Percentiles rank a stretch among this genome's conserved stretches.
Conservation (phyloP, 1,140 invertebrate species). For the Amphibalanus amphitrite region DNA sequence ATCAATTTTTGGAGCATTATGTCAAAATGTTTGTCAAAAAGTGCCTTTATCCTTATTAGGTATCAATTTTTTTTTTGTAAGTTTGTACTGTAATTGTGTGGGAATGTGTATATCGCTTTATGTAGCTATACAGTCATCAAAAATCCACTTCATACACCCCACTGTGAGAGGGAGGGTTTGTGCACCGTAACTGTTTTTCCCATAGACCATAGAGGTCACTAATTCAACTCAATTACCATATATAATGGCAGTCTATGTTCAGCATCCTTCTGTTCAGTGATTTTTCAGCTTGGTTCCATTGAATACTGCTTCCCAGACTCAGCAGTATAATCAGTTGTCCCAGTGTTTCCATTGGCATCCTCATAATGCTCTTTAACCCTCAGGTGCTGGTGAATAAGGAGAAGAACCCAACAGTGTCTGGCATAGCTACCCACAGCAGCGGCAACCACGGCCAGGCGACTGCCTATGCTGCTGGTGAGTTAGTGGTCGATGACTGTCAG, state of each 20-base stretch:
- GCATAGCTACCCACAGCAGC: slow-evolving; percentile 28
- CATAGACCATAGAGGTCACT: neutral
- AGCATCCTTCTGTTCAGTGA: no score
- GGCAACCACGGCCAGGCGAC: slow-evolving; percentile 33
- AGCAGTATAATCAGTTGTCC: neutral
- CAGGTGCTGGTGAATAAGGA: slow-evolving; percentile 13
- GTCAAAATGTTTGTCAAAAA: neutral
- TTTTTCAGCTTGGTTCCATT: no score
- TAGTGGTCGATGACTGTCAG: neutral
- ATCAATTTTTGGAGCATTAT: neutral
- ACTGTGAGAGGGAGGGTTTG: slow-evolving; percentile 23
- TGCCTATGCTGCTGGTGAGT: slow-evolving; percentile 25
- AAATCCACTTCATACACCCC: slow-evolving; percentile 23
- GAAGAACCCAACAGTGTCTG: slow-evolving; percentile 7
- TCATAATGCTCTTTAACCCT: no score
- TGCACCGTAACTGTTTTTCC: slow-evolving; percentile 10
- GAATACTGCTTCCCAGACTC: no score
- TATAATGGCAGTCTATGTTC: neutral
- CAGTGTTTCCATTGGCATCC: neutral
- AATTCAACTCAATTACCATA: neutral
- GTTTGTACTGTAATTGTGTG: neutral
- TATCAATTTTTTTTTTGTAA: neutral
- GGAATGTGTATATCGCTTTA: no score
- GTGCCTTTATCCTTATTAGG: neutral
- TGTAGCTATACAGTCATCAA: no score